Base-by-base conservation (phyloP, 2,888 invertebrate genomes). In the Mantis religiosa region DNA sequence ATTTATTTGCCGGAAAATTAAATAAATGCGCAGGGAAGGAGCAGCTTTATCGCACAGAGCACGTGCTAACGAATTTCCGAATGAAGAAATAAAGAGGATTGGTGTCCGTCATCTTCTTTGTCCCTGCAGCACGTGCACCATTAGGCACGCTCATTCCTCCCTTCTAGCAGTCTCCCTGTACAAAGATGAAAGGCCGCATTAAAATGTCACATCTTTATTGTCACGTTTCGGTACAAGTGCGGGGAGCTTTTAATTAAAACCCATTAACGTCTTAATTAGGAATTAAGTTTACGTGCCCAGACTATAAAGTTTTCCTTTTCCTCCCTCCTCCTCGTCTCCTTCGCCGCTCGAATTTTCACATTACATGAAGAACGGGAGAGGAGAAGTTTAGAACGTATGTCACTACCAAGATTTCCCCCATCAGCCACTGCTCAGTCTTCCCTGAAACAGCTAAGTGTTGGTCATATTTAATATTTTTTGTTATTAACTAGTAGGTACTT, bases 201-300 rank as follows among this genome's bases (percentile, higher is more conserved):
- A 89, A 89, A 89, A 87, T 85, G 89, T 89, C 88, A 89, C 54
- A 89, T 89, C 90, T 90, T 90, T 88, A 90, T 90, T 90, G 90
- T 90, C 90, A 89, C 89, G 89, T 83, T 87, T 83, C 86, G n/a
- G 81, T 81, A 34, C 82, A 82, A 88, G 84, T 82, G 81, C 84
- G 88, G 88, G 89, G 89, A 85, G 88, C 88, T 87, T 90, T 90
- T 90, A 90, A 90, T 90, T 90, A 90, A 90, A 90, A 89, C 89
- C 90, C 89, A 90, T 90, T 90, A 90, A 90, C 89, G 90, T 90
- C 90, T 90, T 90, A 90, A 90, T 90, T 90, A 90, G 90, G 88
- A 90, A 90, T 90, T 89, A 90, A 90, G 90, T 90, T 90, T 90
- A 90, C 90, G 90, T 90, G 90, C 89, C 20, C 34, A 71, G 89